phyloP scores from a whole-genome alignment of 1,140 invertebrate genomes.

The Lucilia sericata region DNA sequence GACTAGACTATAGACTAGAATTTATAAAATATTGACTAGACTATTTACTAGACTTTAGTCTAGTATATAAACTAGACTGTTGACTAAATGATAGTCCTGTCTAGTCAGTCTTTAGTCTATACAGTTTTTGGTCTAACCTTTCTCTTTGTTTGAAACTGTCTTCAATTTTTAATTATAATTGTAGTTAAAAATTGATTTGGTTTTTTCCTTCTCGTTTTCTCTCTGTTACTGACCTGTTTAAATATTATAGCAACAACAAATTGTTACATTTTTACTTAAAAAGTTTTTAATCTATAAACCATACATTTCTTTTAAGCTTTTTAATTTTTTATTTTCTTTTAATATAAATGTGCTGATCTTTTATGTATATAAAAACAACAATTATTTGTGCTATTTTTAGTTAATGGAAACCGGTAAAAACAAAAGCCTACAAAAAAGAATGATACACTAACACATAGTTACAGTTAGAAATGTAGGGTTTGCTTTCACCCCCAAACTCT shows the following conservation, averaged over 20 bases:
- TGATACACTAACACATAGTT: neutral
- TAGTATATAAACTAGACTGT: too few species aligned
- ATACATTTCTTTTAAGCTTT: neutral
- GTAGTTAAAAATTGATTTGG: neutral
- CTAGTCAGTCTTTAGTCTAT: too few species aligned
- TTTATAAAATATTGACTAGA: too few species aligned
- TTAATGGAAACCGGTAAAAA: conserved; percentile 5
- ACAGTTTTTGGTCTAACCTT: too few species aligned
- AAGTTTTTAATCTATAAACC: neutral
- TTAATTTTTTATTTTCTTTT: neutral
- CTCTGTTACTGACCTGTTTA: neutral
- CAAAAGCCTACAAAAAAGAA: neutral
- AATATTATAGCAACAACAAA: neutral
- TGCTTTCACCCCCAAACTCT: too few species aligned
- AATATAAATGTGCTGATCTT: neutral
- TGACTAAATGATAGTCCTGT: too few species aligned
- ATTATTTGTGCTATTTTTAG: neutral
- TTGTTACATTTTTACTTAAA: neutral
- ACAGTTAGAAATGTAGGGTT: too few species aligned
- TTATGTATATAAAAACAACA: too few species aligned
- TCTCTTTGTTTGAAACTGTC: too few species aligned
- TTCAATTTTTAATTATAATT: too few species aligned
- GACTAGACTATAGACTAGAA: too few species aligned
- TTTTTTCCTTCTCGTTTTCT: neutral
- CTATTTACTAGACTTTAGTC: too few species aligned